These are phyloP conservation scores for Apamea epomidion DNA, from an alignment of 2,888 invertebrate genomes.

Conservation along the genomic window DNA sequence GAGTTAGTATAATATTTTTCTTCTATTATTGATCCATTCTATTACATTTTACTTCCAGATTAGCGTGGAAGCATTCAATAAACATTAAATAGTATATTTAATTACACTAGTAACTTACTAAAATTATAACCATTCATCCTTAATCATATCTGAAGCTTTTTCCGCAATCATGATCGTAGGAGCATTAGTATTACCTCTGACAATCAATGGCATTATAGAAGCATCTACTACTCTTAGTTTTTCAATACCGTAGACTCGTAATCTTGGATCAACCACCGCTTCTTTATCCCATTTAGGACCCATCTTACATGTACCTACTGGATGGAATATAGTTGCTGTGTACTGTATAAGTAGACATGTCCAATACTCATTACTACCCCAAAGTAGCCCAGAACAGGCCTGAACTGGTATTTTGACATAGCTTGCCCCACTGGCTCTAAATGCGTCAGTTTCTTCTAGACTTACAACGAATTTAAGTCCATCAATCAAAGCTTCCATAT, in stretches of 20 bases:
- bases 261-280: conserved; percentile 92
- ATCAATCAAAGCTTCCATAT: conserved; percentile 91
- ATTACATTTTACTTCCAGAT: conserved; percentile 1
- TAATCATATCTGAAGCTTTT: conserved; percentile 94
- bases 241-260: conserved; percentile 91
- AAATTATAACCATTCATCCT: conserved; percentile 87
- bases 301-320: conserved; percentile 93
- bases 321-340: conserved; percentile 93
- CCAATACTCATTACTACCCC: conserved; percentile 92
- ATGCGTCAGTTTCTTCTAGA: conserved; percentile 91
- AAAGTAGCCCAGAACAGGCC: conserved; percentile 89
- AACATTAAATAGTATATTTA: background rate
- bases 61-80: conserved; percentile 20
- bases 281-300: conserved; percentile 91
- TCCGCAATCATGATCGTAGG: conserved; percentile 97
- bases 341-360: conserved; percentile 92
- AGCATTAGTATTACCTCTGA: conserved; percentile 95
- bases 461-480: conserved; percentile 91
- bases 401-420: conserved; percentile 90
- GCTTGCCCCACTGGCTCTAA: conserved; percentile 89
- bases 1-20: background rate
- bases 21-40: background rate
- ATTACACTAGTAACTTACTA: background rate
- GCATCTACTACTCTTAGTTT: conserved; percentile 92
- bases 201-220: conserved; percentile 92